Base-by-base conservation (phyloP, 2,888 invertebrate genomes). In the Seira ritae region DNA sequence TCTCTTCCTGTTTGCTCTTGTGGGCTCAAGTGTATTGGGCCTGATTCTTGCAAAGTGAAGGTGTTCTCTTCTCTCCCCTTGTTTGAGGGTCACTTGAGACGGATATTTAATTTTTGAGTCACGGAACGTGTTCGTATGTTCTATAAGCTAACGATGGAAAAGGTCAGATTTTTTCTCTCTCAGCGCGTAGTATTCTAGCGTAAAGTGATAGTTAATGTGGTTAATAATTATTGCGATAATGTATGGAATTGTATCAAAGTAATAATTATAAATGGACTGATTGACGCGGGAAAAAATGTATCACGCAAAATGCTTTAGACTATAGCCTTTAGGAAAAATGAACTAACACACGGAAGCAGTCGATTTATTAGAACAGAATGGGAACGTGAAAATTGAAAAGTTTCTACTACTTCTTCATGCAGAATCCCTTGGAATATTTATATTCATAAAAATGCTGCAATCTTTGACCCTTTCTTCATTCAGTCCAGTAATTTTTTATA, bases 311-410 rank as follows among this genome's bases (percentile, higher is more conserved):
- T 17, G 10, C 50, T 4, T 50, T 55, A 20, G 23, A 22, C 60
- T 72, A 4, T 55, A 8, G 22, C 12, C 12, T 20, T 50, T n/a
- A 74, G 15, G 12, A 12, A 22, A 20, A 71, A 50, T 17, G 8
- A 69, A 69, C 31, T 31, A n/a, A 55, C 24, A 55, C 24, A 81
- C 81, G 81, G 70, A 75, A 81, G 71, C 81, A 74, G 74, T 81
- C 75, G 75, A 81, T 81, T 81, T 66, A 3, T 37, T 22, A 60
- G 20, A 42, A 37, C 37, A 31, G 4, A 37, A 23, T 19, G 50
- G 72, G 62, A 42, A 42, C 62, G 42, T 60, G 60, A 37, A 15
- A 37, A 62, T 31, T 24, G 2, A 65, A 68, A 37, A n/a, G 31
- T 19, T 31, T 68, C 22, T 22, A 68, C 2, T 22, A 68, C 2